phyloP scores from a whole-genome alignment of 2,113 vertebrate genomes.

The Lophotis ruficrista region DNA sequence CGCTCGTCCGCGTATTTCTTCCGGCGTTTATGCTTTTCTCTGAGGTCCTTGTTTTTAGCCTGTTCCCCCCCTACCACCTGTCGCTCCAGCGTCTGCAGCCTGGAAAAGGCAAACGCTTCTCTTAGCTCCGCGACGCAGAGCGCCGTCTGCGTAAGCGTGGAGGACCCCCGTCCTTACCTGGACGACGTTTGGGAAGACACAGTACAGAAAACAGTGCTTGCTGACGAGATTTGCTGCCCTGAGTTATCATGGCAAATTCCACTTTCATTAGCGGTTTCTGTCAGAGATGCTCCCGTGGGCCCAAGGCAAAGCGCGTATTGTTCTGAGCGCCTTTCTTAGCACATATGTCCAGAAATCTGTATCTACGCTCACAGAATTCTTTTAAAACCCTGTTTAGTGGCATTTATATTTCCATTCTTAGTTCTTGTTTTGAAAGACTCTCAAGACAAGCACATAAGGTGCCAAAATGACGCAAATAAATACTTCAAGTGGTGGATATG shows the following conservation, averaged over 20 bases:
- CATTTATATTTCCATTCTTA: background rate
- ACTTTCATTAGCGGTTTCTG: background rate
- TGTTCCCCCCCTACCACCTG: slow-evolving; percentile 87
- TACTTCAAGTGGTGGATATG: background rate
- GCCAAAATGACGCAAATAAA: background rate
- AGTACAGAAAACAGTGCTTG: background rate
- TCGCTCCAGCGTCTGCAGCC: slow-evolving; percentile 87
- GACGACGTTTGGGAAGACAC: background rate
- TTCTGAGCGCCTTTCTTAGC: background rate
- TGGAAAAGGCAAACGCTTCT: slow-evolving; percentile 15
- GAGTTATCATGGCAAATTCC: background rate
- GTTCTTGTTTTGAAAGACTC: background rate
- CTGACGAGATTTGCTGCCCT: background rate
- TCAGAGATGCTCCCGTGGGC: background rate
- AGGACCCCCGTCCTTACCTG: accelerated
- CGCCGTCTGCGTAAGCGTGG: accelerated
- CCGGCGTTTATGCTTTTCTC: slow-evolving; percentile 76
- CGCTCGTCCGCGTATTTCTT: slow-evolving; percentile 80
- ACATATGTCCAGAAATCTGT: background rate
- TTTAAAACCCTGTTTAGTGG: background rate
- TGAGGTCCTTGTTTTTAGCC: slow-evolving; percentile 85
- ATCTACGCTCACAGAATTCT: background rate
- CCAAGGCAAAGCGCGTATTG: background rate
- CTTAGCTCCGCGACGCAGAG: background rate
- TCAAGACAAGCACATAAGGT: background rate